These are phyloP conservation scores for Homalodisca vitripennis DNA, from an alignment of 1,140 invertebrate species.

Conservation along the genomic window DNA sequence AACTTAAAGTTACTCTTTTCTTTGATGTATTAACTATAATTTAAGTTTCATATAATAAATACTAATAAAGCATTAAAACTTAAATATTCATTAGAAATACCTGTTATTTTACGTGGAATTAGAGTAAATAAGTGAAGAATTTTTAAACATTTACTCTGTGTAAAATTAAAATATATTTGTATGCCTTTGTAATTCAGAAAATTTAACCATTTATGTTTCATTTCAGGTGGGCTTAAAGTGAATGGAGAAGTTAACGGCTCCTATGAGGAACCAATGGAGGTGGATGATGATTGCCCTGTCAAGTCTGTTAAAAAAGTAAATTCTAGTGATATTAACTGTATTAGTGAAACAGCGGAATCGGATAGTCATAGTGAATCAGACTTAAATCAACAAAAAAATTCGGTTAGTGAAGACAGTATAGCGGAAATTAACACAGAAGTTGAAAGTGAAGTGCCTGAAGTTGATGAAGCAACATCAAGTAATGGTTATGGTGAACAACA, in stretches of 20 bases:
- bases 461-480: slow-evolving; percentile 34
- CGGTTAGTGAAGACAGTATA: slow-evolving; percentile 44
- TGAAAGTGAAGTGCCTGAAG: slow-evolving; percentile 46
- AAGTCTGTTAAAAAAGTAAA: slow-evolving; percentile 36
- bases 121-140: too few species aligned
- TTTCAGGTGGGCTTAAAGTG: slow-evolving; percentile 43
- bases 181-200: too few species aligned
- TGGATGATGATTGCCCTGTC: background rate
- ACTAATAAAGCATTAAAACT: too few species aligned
- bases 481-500: slow-evolving; percentile 34
- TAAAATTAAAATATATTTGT: too few species aligned
- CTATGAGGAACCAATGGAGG: slow-evolving; percentile 38
- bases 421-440: slow-evolving; percentile 48
- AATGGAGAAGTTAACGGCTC: slow-evolving; percentile 50
- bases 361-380: slow-evolving; percentile 1
- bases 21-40: too few species aligned
- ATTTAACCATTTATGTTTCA: too few species aligned
- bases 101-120: too few species aligned
- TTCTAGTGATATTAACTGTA: slow-evolving; percentile 45
- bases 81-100: too few species aligned
- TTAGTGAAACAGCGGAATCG: slow-evolving; percentile 14
- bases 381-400: background rate
- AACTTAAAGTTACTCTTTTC: too few species aligned
- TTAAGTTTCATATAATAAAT: too few species aligned
- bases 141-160: too few species aligned